These are phyloP conservation scores for Lamellibrachia satsuma DNA, from an alignment of 2,888 invertebrate genomes.

Conservation along the genomic window DNA sequence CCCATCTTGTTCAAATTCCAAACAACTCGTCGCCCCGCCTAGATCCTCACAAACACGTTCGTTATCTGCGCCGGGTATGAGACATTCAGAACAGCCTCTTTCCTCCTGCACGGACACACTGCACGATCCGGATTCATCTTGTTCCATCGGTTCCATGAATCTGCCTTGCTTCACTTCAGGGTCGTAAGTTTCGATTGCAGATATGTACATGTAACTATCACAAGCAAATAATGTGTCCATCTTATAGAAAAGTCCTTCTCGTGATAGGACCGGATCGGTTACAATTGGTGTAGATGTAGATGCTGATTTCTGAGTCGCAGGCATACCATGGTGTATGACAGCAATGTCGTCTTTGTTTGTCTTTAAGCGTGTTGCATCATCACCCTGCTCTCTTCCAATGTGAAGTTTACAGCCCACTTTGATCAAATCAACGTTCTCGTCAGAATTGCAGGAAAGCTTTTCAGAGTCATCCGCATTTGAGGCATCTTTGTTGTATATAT, in stretches of 20 bases:
- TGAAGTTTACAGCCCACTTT: background rate
- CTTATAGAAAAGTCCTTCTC: background rate
- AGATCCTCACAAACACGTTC: background rate
- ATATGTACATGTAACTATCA: background rate
- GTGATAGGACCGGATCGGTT: background rate
- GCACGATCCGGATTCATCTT: no score
- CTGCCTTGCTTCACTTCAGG: conserved; percentile 9
- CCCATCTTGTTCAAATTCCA: background rate
- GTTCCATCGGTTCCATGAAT: background rate
- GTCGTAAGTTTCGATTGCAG: background rate
- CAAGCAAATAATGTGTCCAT: background rate
- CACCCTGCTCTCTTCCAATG: background rate
- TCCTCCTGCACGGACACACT: background rate
- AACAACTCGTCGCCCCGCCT: background rate
- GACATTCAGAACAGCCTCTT: background rate
- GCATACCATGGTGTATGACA: background rate
- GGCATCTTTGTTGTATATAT: background rate
- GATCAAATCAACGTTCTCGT: background rate
- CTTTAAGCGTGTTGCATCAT: background rate
- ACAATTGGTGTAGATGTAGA: background rate
- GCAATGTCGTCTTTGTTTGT: background rate
- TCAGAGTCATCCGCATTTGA: background rate
- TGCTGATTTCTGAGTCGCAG: background rate
- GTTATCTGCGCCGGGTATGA: background rate
- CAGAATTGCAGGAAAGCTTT: background rate